Evolutionary conservation across 2,113 vertebrate species (phyloP).

Genomic region (Promerops cafer): DNA sequence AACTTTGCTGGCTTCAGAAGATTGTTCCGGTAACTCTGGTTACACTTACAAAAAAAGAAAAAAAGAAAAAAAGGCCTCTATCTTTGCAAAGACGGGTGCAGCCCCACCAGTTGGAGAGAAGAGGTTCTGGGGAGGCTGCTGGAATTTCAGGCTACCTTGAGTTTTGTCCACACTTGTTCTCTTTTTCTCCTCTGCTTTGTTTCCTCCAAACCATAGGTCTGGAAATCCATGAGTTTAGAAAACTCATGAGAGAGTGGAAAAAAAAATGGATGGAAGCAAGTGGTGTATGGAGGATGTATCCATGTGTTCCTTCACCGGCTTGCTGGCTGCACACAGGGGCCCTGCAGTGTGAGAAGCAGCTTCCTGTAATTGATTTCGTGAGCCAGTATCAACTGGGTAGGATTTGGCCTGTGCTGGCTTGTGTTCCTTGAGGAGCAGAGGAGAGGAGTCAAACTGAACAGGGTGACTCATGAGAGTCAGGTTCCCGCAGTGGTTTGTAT

Average conservation of each 20-base stretch:
- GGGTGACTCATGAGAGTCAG: not conserved
- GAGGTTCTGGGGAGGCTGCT: not conserved
- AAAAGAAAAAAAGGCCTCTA: not conserved
- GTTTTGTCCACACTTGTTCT: not conserved
- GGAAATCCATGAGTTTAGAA: not conserved
- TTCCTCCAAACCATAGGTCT: not conserved
- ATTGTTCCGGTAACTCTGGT: not conserved
- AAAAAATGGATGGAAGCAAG: not conserved
- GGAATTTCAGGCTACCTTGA: not conserved
- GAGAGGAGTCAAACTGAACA: not conserved
- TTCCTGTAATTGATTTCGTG: not conserved
- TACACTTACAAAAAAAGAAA: not conserved
- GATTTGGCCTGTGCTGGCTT: conserved; percentile 24
- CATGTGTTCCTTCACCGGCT: not conserved
- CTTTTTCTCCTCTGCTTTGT: not conserved
- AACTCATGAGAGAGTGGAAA: not conserved
- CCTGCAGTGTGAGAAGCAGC: not conserved
- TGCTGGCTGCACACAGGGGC: not conserved
- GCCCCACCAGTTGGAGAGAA: not conserved
- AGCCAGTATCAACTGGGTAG: not conserved
- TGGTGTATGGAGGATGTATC: fast-evolving
- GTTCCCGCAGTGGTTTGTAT: not conserved
- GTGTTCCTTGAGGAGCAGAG: not conserved
- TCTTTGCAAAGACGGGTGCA: not conserved
- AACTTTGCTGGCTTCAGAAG: not conserved